Evolutionary conservation across 2,888 invertebrate genomes (phyloP).

Genomic region (Anthophora plumipes): DNA sequence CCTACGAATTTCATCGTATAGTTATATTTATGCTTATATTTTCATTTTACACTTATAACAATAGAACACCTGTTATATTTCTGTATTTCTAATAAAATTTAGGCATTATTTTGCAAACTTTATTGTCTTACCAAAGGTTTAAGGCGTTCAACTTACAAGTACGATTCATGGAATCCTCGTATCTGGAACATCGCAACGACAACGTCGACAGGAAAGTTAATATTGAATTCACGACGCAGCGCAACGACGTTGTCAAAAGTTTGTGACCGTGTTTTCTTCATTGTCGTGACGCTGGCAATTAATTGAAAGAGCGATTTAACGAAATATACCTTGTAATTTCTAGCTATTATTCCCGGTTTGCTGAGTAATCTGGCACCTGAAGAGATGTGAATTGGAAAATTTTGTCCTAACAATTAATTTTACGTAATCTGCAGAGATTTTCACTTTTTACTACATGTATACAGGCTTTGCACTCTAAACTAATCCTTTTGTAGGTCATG

Average conservation of each 20-base stretch:
- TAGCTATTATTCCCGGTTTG: background rate
- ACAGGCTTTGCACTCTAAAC: no score
- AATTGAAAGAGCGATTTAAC: slow-evolving; percentile 13
- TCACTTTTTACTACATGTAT: no score
- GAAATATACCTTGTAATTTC: background rate
- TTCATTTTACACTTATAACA: no score
- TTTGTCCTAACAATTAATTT: background rate
- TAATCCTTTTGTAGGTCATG: no score
- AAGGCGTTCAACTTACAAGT: slow-evolving; percentile 30
- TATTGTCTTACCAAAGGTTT: slow-evolving; percentile 16
- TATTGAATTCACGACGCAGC: slow-evolving; percentile 13
- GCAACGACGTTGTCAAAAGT: slow-evolving; percentile 11
- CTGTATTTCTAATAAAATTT: background rate
- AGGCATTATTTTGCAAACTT: background rate
- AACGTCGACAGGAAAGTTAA: slow-evolving; percentile 17
- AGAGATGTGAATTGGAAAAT: background rate
- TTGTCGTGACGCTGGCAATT: slow-evolving; percentile 13
- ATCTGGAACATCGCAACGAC: background rate
- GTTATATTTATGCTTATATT: no score
- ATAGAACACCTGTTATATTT: no score
- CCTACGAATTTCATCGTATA: no score
- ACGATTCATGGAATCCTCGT: slow-evolving; percentile 8
- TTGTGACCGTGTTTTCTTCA: slow-evolving; percentile 22
- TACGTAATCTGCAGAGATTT: no score
- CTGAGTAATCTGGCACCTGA: background rate